phyloP scores from a whole-genome alignment of 2,888 invertebrate genomes.

The Fragum sueziense region DNA sequence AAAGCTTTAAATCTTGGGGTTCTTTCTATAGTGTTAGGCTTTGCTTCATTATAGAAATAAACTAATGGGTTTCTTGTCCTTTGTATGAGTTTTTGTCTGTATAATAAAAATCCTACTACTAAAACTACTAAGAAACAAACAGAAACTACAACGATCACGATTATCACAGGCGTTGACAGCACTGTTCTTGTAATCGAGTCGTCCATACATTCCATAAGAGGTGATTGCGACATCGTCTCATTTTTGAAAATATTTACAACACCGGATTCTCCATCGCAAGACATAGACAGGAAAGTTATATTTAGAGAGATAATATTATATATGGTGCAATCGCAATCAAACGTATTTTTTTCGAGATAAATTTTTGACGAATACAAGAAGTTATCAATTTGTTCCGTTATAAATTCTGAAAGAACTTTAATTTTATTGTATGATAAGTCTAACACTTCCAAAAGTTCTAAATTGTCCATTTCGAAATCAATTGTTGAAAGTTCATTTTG shows the following conservation, averaged over 20 bases:
- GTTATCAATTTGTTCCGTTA: not conserved
- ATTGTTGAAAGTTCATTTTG: not conserved
- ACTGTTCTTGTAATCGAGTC: not conserved
- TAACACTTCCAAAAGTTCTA: not conserved
- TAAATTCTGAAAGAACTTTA: not conserved
- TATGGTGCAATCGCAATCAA: not conserved
- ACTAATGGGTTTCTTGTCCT: not conserved
- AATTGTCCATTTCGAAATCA: not conserved
- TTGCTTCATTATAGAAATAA: not conserved
- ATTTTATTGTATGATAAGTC: not conserved
- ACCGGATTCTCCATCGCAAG: not conserved
- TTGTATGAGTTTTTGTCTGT: not conserved
- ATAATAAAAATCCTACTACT: no score
- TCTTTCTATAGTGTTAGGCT: no score
- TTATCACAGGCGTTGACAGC: not conserved
- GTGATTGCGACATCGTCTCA: not conserved
- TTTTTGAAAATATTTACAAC: not conserved
- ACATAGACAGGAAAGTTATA: not conserved
- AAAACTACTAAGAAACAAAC: not conserved
- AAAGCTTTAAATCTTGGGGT: not conserved
- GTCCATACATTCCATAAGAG: not conserved
- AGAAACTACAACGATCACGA: not conserved
- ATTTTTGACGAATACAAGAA: no score
- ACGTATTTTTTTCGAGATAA: not conserved
- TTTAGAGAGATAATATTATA: not conserved